Evolutionary conservation across 1,140 invertebrate species (phyloP), one percentile per base, ranked within the genome.

Genomic region (Drosophila arizonae): DNA sequence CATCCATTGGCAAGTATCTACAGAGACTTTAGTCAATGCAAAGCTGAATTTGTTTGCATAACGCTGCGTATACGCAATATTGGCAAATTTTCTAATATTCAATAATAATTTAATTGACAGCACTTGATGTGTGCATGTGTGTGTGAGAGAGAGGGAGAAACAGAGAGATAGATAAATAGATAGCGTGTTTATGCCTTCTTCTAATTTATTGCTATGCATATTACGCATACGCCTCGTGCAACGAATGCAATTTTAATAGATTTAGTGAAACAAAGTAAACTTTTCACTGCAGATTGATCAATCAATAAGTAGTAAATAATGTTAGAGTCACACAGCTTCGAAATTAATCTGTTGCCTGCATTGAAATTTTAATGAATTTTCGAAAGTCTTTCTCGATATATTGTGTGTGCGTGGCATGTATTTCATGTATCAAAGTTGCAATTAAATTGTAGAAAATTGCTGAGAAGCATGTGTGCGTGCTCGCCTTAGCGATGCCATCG

Each of bases 101-200:
- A 36, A 36, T 60, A 46, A 67, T 64, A 52, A 54, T 60, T 64
- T 66, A 58, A 72, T 60, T 72, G 69, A 65, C 68, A 65, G 33
- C n/a, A 13, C 10, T 4, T 46, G 36, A 24, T 56, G 6, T 26
- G 21, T n/a, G 54, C 17, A 45, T 21, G 54, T 50, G 43, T 21
- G 26, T 33, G 13, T 15, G 21, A 24, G 21, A 24, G 21, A 24
- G 21, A 24, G 21, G 0, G 21, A 30, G 28, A 30, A 0, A 6
- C 4, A 30, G 28, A 30, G 4, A 6, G 28, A 30, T 3, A 30
- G 28, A 30, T 5, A 30, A 4, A 6, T 5, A 30, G 33, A 28
- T 11, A 56, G 9, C 17, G 33, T 21, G n/a, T 3, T 2, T 13
- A 9, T 46, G 36, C 28, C 8, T 28, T 43, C n/a, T 65, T 13